Evolutionary conservation across 2,888 invertebrate species (phyloP).

Genomic region (Penaeus monodon): DNA sequence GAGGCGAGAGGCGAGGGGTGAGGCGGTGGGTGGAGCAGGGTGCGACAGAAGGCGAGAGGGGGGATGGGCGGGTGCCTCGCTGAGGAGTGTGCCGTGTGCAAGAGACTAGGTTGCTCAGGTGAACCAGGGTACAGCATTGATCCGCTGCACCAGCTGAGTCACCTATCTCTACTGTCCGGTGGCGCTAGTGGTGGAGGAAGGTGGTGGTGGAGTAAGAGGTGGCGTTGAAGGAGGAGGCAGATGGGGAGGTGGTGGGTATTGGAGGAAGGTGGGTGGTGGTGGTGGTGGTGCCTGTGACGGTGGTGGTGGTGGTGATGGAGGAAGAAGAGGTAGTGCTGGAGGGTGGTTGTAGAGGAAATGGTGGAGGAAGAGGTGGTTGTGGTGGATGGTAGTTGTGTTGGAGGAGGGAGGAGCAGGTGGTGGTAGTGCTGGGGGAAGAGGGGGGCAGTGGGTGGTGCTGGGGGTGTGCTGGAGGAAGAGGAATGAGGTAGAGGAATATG

Average conservation of each 20-base stretch:
- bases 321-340: background rate
- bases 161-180: slow-evolving; percentile 44
- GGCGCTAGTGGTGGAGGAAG: slow-evolving; percentile 1
- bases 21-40: slow-evolving; percentile 29
- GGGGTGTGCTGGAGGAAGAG: background rate
- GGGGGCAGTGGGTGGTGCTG: background rate
- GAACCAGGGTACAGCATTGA: slow-evolving; percentile 43
- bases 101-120: slow-evolving; percentile 33
- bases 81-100: background rate
- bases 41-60: no score
- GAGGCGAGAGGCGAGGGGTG: background rate
- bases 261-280: background rate
- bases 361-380: background rate
- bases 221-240: background rate
- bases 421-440: background rate
- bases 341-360: background rate
- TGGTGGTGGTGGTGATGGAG: background rate
- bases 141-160: slow-evolving; percentile 45
- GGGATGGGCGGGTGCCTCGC: no score
- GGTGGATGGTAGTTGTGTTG: background rate
- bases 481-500: background rate
- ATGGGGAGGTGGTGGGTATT: background rate
- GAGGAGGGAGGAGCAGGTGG: background rate
- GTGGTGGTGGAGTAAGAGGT: background rate
- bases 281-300: background rate